Evolutionary conservation across 1,140 invertebrate genomes (phyloP), one percentile per base, ranked within the genome.

Genomic region (Heliothis virescens): DNA sequence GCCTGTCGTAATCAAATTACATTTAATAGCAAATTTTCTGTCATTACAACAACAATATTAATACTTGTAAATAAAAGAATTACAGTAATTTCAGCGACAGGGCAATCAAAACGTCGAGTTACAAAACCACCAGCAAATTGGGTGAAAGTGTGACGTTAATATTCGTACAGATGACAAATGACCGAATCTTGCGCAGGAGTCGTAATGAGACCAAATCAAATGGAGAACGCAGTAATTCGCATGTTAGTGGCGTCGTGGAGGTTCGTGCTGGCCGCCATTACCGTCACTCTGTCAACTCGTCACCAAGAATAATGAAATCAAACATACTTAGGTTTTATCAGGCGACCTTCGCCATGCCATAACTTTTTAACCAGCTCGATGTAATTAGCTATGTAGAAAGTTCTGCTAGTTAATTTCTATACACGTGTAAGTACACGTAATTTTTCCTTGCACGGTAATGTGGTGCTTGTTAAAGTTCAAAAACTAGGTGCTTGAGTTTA

Each of bases 121-220:
- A 86, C 85, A 85, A 89, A 87, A 91, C 84, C 84, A 85, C 84
- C 84, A 86, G 83, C 77, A 90, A 92, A 89, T 91, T 92, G 79
- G 89, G 91, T 84, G 89, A 94, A 94, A 94, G 91, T 92, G 89
- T 91, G 88, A 91, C 91, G 80, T 81, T 90, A 92, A 93, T 91
- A 89, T 90, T 87, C 81, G 81, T 81, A 76, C 59, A 78, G 79
- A 90, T 94, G 92, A 94, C 90, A 91, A 94, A 94, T 92, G 89
- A 85, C 81, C 79, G 57, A 65, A 79, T 63, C 78, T 79, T 82
- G 77, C 53, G 63, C 72, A 79, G 77, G 62, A 79, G 62, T 62
- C 3, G 60, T 82, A 82, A 82, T 82, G 76, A 69, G 71, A 76
- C 83, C 81, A 90, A 91, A 89, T 90, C 83, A 90, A 87, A 86